Evolutionary conservation across 2,888 invertebrate genomes (phyloP).

Genomic region (Netelia fuscicornis): DNA sequence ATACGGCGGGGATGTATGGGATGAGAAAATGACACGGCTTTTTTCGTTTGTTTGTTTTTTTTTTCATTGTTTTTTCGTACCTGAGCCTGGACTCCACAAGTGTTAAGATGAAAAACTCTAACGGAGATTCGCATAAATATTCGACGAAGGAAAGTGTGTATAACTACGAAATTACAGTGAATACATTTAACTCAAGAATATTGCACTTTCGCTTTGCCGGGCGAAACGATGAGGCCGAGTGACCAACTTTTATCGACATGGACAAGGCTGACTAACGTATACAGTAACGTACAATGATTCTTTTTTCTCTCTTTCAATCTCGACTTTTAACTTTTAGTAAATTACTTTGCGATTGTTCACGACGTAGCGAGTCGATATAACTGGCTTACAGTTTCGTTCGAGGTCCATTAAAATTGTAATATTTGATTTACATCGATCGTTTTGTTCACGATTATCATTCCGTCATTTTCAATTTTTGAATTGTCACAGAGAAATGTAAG

Average conservation of each 20-base stretch:
- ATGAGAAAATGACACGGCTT: conserved; percentile 46
- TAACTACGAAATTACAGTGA: conserved; percentile 53
- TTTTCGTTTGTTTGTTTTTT: conserved; percentile 10
- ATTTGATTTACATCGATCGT: neutral
- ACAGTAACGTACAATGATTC: neutral
- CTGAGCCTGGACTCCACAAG: conserved; percentile 43
- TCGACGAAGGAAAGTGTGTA: conserved; percentile 46
- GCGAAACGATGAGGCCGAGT: conserved; percentile 40
- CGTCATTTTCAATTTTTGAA: neutral
- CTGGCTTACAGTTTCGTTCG: neutral
- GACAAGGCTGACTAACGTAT: neutral
- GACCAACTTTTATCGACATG: conserved; percentile 57
- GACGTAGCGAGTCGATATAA: neutral
- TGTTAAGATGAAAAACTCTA: conserved; percentile 58
- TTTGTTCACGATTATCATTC: neutral
- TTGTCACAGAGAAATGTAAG: no score
- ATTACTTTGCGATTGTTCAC: conserved; percentile 35
- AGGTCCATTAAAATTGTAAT: neutral
- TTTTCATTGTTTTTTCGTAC: conserved; percentile 38
- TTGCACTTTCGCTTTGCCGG: conserved; percentile 55
- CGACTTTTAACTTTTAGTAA: conserved; percentile 36
- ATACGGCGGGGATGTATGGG: neutral
- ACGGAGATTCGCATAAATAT: conserved; percentile 61
- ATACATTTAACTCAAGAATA: conserved; percentile 49
- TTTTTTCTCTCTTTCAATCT: neutral